Percentiles rank a stretch among this genome's conserved stretches.
Evolutionary conservation across 2,888 invertebrate species (phyloP).

Genomic region (Drosophila anomalata): DNA sequence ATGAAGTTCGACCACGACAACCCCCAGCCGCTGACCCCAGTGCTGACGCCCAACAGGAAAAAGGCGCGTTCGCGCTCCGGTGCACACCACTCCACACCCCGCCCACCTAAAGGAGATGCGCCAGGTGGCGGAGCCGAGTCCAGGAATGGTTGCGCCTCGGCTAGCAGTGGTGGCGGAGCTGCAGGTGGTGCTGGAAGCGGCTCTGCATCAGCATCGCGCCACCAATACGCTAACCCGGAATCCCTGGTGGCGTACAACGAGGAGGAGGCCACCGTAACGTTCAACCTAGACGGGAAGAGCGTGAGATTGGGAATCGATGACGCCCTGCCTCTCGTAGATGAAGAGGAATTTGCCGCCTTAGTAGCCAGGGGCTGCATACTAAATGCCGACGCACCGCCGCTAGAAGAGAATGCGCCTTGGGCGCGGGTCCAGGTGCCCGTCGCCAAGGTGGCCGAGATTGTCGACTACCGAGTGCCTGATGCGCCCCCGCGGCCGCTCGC

Average conservation of each 20-base stretch:
- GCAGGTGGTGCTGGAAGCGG: conserved; percentile 15
- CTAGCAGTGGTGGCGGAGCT: conserved; percentile 28
- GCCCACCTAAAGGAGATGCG: conserved; percentile 72
- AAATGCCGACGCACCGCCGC: conserved; percentile 79
- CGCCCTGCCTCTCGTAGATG: conserved; percentile 88
- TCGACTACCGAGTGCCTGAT: conserved; percentile 91
- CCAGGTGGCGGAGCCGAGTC: conserved; percentile 40
- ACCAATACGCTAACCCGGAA: conserved; percentile 71
- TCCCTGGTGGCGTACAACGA: conserved; percentile 90
- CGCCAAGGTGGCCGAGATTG: conserved; percentile 88
- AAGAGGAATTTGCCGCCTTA: conserved; percentile 86
- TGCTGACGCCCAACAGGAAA: conserved; percentile 87
- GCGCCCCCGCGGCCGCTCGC: conserved; percentile 94
- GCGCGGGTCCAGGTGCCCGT: conserved; percentile 87
- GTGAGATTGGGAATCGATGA: conserved; percentile 88
- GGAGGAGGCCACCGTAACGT: conserved; percentile 93
- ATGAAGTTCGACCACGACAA: conserved; percentile 94
- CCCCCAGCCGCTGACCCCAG: conserved; percentile 87
- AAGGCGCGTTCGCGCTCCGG: conserved; percentile 86
- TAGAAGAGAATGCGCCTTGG: conserved; percentile 83
- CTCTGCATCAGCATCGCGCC: neutral
- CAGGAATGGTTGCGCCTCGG: conserved; percentile 50
- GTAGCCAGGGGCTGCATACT: conserved; percentile 81
- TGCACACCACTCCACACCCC: conserved; percentile 84
- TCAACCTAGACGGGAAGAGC: conserved; percentile 92